phyloP scores from a whole-genome alignment of 2,888 invertebrate genomes.

The Mystacides longicornis region DNA sequence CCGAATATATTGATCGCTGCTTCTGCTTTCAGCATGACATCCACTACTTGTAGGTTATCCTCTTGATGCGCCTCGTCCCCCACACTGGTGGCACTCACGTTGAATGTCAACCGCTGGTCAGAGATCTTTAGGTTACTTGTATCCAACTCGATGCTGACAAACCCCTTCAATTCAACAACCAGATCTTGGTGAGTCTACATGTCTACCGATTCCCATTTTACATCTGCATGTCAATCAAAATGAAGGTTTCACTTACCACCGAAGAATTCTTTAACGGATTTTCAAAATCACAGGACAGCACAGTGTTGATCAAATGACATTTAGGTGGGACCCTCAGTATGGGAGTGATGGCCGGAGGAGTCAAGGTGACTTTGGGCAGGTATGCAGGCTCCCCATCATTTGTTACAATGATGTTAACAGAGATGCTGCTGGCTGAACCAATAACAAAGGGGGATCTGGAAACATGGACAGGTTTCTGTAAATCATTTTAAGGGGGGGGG shows the following conservation, averaged over 20 bases:
- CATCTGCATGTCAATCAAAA: no score
- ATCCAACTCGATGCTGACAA: slow-evolving; percentile 27
- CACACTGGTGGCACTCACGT: slow-evolving; percentile 28
- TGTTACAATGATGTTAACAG: slow-evolving; percentile 29
- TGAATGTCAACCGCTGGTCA: slow-evolving; percentile 23
- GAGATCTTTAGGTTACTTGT: slow-evolving; percentile 17
- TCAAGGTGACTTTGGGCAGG: slow-evolving; percentile 29
- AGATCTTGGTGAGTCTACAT: not conserved
- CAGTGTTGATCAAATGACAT: slow-evolving; percentile 24
- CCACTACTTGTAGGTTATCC: slow-evolving; percentile 27
- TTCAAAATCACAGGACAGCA: slow-evolving; percentile 28
- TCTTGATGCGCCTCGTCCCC: slow-evolving; percentile 28
- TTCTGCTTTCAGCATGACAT: slow-evolving; percentile 27
- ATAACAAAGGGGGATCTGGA: slow-evolving; percentile 29
- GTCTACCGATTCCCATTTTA: no score
- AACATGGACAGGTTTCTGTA: no score
- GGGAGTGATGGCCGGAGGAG: slow-evolving; percentile 26
- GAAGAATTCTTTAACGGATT: slow-evolving; percentile 25
- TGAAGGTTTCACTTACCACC: no score
- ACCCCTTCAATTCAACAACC: slow-evolving; percentile 16
- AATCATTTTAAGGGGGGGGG: no score
- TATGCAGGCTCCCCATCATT: slow-evolving; percentile 36
- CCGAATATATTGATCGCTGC: slow-evolving; percentile 28
- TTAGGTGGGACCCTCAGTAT: slow-evolving; percentile 28
- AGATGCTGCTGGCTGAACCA: slow-evolving; percentile 29